phyloP scores from a whole-genome alignment of 2,888 invertebrate genomes.

The Pomacea canaliculata region DNA sequence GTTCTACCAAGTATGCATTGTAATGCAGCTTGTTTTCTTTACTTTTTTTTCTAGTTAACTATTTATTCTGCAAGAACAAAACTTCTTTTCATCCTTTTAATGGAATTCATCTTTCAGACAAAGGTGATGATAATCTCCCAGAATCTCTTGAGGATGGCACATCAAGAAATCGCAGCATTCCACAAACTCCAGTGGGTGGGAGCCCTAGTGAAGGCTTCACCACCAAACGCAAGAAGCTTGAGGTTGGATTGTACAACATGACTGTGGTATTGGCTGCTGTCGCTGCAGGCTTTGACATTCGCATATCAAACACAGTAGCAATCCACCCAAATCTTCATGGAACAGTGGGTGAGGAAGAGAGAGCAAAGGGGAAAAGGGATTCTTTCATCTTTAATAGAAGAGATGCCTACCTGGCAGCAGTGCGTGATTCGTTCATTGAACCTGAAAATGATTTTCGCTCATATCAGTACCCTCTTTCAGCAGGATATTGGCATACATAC shows the following conservation, averaged over 20 bases:
- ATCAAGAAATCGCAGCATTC: conserved; percentile 45
- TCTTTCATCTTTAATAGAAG: conserved; percentile 61
- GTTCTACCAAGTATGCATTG: too few species aligned
- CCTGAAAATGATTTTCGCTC: conserved; percentile 55
- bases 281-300: conserved; percentile 89
- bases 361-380: conserved; percentile 42
- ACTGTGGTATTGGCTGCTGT: conserved; percentile 91
- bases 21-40: too few species aligned
- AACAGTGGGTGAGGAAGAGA: conserved; percentile 39
- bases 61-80: too few species aligned
- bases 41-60: too few species aligned
- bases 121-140: conserved; percentile 68
- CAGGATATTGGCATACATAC: conserved; percentile 80
- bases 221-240: conserved; percentile 68
- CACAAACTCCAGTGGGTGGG: conserved; percentile 33
- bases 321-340: conserved; percentile 57
- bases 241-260: conserved; percentile 85
- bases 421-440: conserved; percentile 65
- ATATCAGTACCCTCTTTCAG: conserved; percentile 48
- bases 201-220: conserved; percentile 14
- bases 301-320: conserved; percentile 79
- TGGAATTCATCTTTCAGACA: conserved; percentile 52
- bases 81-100: not conserved
- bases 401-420: conserved; percentile 66
- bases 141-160: conserved; percentile 56